A percentile compares a stretch with the other conserved stretches of the same genome.
phyloP scores from a whole-genome alignment of 2,888 invertebrate genomes.

The Drosophila macrospina region DNA sequence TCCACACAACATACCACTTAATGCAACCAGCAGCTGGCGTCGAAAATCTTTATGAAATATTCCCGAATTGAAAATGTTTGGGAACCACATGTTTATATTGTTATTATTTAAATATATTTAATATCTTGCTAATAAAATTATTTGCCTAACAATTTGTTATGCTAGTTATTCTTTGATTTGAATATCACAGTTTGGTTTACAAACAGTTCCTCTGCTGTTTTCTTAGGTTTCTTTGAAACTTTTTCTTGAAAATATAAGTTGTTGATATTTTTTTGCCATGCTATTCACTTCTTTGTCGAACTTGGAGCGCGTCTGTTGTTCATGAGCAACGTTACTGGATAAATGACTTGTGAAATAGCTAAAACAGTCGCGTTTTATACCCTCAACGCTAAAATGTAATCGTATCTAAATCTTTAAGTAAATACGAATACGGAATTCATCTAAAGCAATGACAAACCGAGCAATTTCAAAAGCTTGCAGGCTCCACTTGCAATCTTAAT shows the following conservation, averaged over 20 bases:
- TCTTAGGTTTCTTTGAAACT: constrained; percentile 28
- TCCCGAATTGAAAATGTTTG: constrained; percentile 60
- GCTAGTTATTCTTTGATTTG: constrained; percentile 4
- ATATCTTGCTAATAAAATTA: not conserved
- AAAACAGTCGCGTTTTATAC: constrained; percentile 44
- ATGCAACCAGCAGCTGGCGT: constrained; percentile 69
- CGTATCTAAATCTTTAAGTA: constrained; percentile 51
- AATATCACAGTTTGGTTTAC: constrained; percentile 56
- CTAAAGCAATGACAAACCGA: constrained; percentile 11
- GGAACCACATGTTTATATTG: constrained; percentile 51
- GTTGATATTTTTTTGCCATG: constrained; percentile 56
- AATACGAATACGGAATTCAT: constrained; percentile 43
- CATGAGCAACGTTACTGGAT: constrained; percentile 1
- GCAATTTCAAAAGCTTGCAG: constrained; percentile 2
- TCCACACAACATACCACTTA: constrained; percentile 67
- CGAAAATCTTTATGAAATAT: constrained; percentile 69
- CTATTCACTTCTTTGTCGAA: constrained; percentile 28
- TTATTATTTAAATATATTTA: no score
- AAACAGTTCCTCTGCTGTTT: not conserved
- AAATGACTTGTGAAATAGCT: constrained; percentile 52
- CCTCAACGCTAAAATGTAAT: not conserved
- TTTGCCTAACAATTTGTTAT: not conserved
- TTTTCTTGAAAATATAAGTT: constrained; percentile 28
- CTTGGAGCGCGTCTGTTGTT: constrained; percentile 1
- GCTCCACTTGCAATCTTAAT: constrained; percentile 8